Evolutionary conservation across 2,888 invertebrate species (phyloP).

Genomic region (Aricia artaxerxes): DNA sequence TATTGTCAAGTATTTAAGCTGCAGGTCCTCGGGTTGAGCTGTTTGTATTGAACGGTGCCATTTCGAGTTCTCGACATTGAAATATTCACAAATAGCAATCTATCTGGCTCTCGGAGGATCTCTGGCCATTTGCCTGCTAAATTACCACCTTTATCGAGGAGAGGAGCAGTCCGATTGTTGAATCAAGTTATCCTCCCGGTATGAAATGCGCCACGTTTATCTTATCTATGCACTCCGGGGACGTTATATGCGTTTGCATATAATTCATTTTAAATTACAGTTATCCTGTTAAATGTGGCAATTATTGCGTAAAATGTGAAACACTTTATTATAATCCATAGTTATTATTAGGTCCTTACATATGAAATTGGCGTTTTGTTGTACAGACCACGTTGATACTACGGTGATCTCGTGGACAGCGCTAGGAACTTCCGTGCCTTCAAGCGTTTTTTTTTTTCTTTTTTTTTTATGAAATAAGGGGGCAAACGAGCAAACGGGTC

Average conservation of each 20-base stretch:
- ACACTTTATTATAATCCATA: not conserved
- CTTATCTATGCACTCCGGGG: slow-evolving; percentile 13
- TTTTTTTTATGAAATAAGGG: too few relatives aligned
- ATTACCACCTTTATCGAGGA: slow-evolving; percentile 53
- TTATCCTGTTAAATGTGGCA: not conserved
- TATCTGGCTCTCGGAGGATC: slow-evolving; percentile 66
- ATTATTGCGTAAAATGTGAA: not conserved
- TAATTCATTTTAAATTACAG: not conserved
- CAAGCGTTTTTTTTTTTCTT: too few relatives aligned
- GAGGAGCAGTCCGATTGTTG: slow-evolving; percentile 44
- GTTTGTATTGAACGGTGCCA: slow-evolving; percentile 28
- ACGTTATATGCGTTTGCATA: slow-evolving; percentile 4
- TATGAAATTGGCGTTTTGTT: too few relatives aligned
- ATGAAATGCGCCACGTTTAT: slow-evolving; percentile 6
- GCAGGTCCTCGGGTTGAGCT: slow-evolving; percentile 3
- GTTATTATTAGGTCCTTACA: too few relatives aligned
- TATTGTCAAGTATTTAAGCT: slow-evolving; percentile 18
- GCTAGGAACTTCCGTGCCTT: too few relatives aligned
- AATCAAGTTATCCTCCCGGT: slow-evolving; percentile 9
- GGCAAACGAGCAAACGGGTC: too few relatives aligned
- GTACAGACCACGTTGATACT: too few relatives aligned
- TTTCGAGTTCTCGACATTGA: slow-evolving; percentile 50
- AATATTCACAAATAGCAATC: slow-evolving; percentile 64
- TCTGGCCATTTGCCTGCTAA: slow-evolving; percentile 68
- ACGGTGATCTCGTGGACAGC: too few relatives aligned